Base-by-base conservation (phyloP, 2,797 vertebrate genomes). In the Sebastes cheni region DNA sequence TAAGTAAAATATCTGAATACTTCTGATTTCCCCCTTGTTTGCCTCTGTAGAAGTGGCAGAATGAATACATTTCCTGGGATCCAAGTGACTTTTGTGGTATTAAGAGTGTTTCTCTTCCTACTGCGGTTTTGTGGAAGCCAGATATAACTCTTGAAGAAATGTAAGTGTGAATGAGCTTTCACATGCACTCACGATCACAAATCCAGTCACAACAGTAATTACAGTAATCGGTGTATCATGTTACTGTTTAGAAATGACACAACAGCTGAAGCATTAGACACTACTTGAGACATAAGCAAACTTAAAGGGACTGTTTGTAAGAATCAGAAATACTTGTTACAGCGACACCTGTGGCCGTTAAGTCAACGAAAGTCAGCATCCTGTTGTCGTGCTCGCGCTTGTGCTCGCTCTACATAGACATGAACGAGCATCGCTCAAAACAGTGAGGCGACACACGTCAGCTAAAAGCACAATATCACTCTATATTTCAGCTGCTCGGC, bases 21-120 rank as follows among this genome's bases (percentile, higher is more conserved):
- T 46, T 46, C 42, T 18, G 42, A 46, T 52, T n/a, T n/a, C 46
- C 18, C 8, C 46, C 34, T 52, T 52, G 6, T 50, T 50, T 50
- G 14, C 27, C 18, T 18, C 9, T 67, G 5, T 8, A 94, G 93
- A 9, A 1, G 1, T 94, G 93, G 92, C 6, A 72, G 0, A 93
- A 92, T 67, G 84, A 93, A 3, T 64, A 71, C 61, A 92, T 93
- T 70, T 72, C 32, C n/a, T 94, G 93, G 92, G 50, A 94, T 11
- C 75, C 85, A 4, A 8, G 8, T 3, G 18, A 88, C 3, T 94
- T 93, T 52, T 94, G 93, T 84, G 86, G 80, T n/a, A 92, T 93
- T 4, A 0, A 22, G 1, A 36, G 18, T 1, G 2, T 93, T 8
- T 76, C 81, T 23, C 2, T 93, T 87, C 92, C 89, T 5, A 74